phyloP scores from a whole-genome alignment of 1,140 invertebrate genomes.

The Artemia franciscana region DNA sequence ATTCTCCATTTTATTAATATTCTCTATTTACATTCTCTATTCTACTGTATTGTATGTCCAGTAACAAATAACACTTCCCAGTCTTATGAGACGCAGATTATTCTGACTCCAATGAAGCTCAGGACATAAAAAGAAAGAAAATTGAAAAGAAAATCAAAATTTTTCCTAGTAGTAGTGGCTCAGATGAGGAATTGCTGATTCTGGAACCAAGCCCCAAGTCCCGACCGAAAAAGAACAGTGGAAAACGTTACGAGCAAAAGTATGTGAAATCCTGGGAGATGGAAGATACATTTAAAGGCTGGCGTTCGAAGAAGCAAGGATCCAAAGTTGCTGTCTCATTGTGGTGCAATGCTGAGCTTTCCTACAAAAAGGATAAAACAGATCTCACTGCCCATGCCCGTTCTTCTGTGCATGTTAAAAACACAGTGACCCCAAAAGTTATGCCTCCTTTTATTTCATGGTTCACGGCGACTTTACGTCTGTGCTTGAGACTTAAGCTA shows the following conservation, averaged over 20 bases:
- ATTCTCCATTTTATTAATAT: too few relatives aligned
- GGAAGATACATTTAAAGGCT: too few relatives aligned
- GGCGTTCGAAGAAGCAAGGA: too few relatives aligned
- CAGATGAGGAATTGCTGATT: neutral
- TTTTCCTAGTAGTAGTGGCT: neutral
- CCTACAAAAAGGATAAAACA: neutral
- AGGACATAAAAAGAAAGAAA: neutral
- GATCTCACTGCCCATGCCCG: neutral
- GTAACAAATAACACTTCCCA: neutral
- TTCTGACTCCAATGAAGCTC: neutral
- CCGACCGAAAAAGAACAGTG: neutral
- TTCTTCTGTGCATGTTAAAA: neutral
- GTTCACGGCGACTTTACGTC: neutral
- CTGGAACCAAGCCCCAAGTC: neutral
- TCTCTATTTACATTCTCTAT: too few relatives aligned
- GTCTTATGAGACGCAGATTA: neutral
- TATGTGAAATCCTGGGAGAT: neutral
- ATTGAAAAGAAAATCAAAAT: too few relatives aligned
- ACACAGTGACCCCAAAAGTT: neutral
- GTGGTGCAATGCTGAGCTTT: neutral
- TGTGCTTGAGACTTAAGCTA: neutral
- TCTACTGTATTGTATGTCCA: too few relatives aligned
- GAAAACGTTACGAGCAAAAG: neutral
- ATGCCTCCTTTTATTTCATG: neutral
- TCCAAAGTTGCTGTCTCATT: neutral